These are phyloP conservation scores for Lonchura striata DNA, from an alignment of 2,113 vertebrate genomes.

Conservation along the genomic window DNA sequence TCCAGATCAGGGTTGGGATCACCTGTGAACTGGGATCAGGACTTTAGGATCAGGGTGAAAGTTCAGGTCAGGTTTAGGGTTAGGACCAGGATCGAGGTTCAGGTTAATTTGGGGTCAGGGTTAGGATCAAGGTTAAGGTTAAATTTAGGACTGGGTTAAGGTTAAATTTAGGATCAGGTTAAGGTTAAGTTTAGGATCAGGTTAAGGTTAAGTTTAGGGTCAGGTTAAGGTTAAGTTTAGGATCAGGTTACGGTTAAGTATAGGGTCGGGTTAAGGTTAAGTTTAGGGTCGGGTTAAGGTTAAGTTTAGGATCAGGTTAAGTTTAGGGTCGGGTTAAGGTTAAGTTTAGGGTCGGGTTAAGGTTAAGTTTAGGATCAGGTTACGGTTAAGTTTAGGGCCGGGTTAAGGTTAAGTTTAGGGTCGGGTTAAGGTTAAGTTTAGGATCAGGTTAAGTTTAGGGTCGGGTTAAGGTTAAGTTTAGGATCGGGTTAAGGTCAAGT, in stretches of 20 bases:
- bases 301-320: fast-evolving
- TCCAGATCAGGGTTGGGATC: background rate
- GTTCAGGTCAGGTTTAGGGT: background rate
- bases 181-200: too few species aligned
- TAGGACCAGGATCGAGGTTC: fast-evolving
- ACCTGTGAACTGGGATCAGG: background rate
- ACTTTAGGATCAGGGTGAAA: background rate
- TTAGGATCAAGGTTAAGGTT: fast-evolving
- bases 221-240: fast-evolving
- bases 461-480: too few species aligned
- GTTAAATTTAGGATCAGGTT: fast-evolving
- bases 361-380: fast-evolving
- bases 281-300: fast-evolving
- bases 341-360: fast-evolving
- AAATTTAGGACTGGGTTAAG: too few species aligned
- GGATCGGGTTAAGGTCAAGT: fast-evolving
- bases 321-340: too few species aligned
- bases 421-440: too few species aligned
- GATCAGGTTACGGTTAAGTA: too few species aligned
- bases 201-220: too few species aligned
- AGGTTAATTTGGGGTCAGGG: background rate
- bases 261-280: fast-evolving
- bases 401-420: fast-evolving
- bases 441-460: fast-evolving
- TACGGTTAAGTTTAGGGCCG: too few species aligned